Evolutionary conservation across 1,140 invertebrate species (phyloP), one percentile per base, ranked within the genome.

Genomic region (Hormaphis cornu): DNA sequence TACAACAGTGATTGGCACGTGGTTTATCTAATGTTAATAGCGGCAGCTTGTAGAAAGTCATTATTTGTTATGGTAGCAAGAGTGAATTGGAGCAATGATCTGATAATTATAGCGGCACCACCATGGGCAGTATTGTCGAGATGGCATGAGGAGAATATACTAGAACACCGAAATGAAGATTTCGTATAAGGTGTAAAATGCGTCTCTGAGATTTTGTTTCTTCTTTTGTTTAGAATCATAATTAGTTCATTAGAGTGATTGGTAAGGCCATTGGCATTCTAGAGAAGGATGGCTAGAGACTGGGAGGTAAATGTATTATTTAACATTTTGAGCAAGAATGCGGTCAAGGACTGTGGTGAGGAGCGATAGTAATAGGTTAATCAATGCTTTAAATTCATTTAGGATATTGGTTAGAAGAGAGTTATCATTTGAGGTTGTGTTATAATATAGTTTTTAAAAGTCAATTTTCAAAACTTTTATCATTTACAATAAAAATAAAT

Each of bases 81-180:
- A 54, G 54, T 28, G 28, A 37, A 50, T 16, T 3, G 9, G n/a
- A 70, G 24, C 4, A 16, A n/a, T 8, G 22, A 9, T 16, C 33
- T 53, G n/a, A 70, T 42, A 20, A 56, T n/a, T 12, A 70, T 42
- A 3, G 69, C 50, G 10, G 69, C 42, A 46, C 6, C 42, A 5
- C 42, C 42, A 46, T 8, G 42, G 12, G 42, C 42, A 5, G 42
- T 46, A n/a, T 46, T 46, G 42, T 46, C 42, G 4, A n/a, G 42
- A 16, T 46, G 42, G 18, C 18, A n/a, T 46, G 42, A 46, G 6
- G 4, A 46, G 16, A 46, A 12, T 46, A 46, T 46, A 46, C 6
- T n/a, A 10, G n/a, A 5, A 5, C 5, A 46, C 18, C 5, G 6
- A n/a, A 8, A 46, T 46, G 42, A 46, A 16, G 12, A n/a, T 46